Conservation (phyloP, 2,888 invertebrate species). For the Mythimna pallens region DNA sequence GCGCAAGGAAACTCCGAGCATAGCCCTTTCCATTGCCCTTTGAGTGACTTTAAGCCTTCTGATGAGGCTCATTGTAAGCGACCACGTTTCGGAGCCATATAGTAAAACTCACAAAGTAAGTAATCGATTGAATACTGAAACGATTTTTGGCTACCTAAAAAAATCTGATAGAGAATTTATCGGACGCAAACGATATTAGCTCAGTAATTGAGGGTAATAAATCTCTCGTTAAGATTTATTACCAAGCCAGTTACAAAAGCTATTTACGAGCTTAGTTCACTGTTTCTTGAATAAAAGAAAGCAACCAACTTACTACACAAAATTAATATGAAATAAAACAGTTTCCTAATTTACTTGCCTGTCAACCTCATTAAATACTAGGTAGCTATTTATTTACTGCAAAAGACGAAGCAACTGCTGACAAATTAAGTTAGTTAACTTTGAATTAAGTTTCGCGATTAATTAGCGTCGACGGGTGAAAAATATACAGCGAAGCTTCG, state of each 20-base stretch:
- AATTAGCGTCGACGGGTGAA: constrained; percentile 47
- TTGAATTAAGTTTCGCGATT: constrained; percentile 55
- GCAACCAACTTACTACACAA: neutral
- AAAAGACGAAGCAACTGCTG: constrained; percentile 34
- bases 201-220: neutral
- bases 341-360: constrained; percentile 16
- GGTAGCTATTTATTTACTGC: constrained; percentile 43
- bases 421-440: constrained; percentile 54
- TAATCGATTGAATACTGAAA: neutral
- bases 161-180: neutral
- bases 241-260: neutral
- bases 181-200: constrained; percentile 1
- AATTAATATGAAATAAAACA: neutral
- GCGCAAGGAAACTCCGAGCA: too few relatives aligned
- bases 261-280: neutral
- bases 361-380: constrained; percentile 13
- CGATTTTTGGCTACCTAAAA: neutral
- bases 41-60: neutral
- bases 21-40: too few relatives aligned
- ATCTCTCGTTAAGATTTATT: neutral
- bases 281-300: neutral
- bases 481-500: constrained; percentile 24
- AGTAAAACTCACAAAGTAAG: neutral
- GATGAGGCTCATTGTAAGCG: neutral
- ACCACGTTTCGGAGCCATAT: too few relatives aligned